Percentiles rank a stretch among this genome's conserved stretches.
phyloP scores from a whole-genome alignment of 2,797 vertebrate species.

The Tokudaia tokunoshimensis region DNA sequence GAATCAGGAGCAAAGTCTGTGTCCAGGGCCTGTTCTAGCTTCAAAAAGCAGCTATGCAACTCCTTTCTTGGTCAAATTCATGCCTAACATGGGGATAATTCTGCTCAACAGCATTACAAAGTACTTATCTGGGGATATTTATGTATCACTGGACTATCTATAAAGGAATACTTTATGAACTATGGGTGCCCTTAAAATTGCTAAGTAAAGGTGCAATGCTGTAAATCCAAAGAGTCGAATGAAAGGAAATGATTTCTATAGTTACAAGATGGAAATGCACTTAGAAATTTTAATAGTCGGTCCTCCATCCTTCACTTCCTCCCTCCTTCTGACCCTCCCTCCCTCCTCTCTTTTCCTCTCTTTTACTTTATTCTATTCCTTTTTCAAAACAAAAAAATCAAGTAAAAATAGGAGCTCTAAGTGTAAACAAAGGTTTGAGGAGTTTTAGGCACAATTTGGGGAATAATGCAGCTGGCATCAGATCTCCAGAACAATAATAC shows the following conservation, averaged over 20 bases:
- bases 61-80: neutral
- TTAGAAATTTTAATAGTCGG: neutral
- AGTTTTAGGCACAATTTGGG: constrained; percentile 32
- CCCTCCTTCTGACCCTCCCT: neutral
- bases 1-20: neutral
- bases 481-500: constrained; percentile 7
- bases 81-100: constrained; percentile 41
- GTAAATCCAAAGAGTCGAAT: neutral
- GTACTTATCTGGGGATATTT: neutral
- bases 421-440: neutral
- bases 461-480: constrained; percentile 46
- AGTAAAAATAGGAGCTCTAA: neutral
- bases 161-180: constrained; percentile 30
- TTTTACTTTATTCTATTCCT: neutral
- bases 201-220: neutral
- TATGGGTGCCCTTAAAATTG: neutral
- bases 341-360: neutral
- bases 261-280: neutral
- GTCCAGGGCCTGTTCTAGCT: neutral
- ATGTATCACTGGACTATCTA: neutral
- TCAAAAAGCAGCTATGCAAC: neutral
- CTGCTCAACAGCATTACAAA: neutral
- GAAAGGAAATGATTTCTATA: constrained; percentile 33
- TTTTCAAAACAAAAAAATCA: constrained; percentile 9
- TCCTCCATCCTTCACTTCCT: neutral